phyloP scores from a whole-genome alignment of 2,113 vertebrate species.

The Erinaceus europaeus region DNA sequence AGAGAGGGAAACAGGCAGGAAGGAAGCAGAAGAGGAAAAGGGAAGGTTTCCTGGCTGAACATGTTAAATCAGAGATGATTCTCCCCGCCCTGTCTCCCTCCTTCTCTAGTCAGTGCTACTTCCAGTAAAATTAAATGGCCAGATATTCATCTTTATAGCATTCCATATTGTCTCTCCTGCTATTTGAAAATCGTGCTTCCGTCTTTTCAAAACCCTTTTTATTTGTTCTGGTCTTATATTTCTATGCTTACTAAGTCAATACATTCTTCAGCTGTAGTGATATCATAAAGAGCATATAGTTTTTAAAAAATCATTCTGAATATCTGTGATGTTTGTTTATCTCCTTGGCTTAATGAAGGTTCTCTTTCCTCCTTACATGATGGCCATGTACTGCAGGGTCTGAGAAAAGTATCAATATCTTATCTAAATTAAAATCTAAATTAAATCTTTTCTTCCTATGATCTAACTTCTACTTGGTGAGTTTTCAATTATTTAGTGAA shows the following conservation, averaged over 20 bases:
- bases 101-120: background rate
- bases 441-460: slow-evolving; percentile 64
- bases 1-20: fast-evolving
- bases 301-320: background rate
- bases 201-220: background rate
- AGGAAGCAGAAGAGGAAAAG: fast-evolving
- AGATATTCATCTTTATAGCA: background rate
- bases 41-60: background rate
- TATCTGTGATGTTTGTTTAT: slow-evolving; percentile 66
- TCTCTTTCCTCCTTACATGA: slow-evolving; percentile 61
- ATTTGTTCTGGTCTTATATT: background rate
- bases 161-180: background rate
- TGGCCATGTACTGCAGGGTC: background rate
- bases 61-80: background rate
- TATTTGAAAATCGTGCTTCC: background rate
- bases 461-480: slow-evolving; percentile 57
- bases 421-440: slow-evolving; percentile 86
- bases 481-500: slow-evolving; percentile 56
- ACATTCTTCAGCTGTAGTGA: background rate
- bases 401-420: slow-evolving; percentile 72
- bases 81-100: background rate
- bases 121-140: background rate
- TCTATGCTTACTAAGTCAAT: background rate
- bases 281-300: background rate
- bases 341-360: background rate